Evolutionary conservation across 2,797 vertebrate genomes (phyloP).

Genomic region (Onychomys arenicola): DNA sequence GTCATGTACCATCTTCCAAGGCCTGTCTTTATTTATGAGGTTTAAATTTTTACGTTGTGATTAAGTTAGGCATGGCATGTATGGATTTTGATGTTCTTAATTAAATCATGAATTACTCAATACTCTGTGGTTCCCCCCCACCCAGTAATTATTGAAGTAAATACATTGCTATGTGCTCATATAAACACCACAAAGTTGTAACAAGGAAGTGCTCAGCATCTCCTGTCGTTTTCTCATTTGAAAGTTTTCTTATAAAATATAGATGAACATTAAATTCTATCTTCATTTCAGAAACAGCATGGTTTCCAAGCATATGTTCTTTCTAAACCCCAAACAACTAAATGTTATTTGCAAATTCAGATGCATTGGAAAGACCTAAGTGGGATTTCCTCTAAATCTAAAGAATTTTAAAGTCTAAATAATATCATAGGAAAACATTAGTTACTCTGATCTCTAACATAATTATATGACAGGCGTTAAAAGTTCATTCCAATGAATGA

Average conservation of each 20-base stretch:
- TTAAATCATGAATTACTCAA: slow-evolving; percentile 34
- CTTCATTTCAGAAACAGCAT: not conserved
- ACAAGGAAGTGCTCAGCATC: not conserved
- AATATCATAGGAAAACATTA: slow-evolving; percentile 14
- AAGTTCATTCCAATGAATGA: not conserved
- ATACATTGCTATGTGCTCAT: not conserved
- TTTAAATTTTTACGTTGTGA: slow-evolving; percentile 21
- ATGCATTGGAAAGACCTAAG: not conserved
- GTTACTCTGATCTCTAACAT: not conserved
- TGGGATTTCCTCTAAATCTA: slow-evolving; percentile 20
- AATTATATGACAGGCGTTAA: slow-evolving; percentile 25
- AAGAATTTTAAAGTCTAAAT: slow-evolving; percentile 16
- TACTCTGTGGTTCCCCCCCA: not conserved
- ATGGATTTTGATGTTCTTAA: not conserved
- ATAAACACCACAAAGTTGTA: slow-evolving; percentile 34
- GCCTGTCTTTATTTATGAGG: slow-evolving; percentile 6
- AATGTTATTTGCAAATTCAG: slow-evolving; percentile 47
- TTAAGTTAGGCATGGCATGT: not conserved
- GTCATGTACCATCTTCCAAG: not conserved
- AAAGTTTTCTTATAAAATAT: slow-evolving; percentile 12
- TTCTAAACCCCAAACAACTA: not conserved
- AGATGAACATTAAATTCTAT: not conserved
- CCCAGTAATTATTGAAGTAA: slow-evolving; percentile 31
- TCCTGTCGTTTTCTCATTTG: not conserved
- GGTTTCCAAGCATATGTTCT: not conserved